Conservation (phyloP, 2,113 vertebrate genomes). For the Psittacula cyanocephala region DNA sequence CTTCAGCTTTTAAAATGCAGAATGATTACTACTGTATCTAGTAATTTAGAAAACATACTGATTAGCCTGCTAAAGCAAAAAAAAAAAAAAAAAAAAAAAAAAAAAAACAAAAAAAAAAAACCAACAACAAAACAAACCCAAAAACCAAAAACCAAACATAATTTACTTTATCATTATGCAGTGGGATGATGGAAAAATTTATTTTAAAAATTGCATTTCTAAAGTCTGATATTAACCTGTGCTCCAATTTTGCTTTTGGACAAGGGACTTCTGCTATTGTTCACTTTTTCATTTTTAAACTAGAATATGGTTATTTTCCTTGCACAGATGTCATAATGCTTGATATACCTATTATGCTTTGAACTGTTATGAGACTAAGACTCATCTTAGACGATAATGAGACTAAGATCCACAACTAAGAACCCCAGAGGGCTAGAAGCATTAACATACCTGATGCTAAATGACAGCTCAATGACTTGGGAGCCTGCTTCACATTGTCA, state of each 20-base stretch:
- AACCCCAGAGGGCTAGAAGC: neutral
- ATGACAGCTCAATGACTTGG: neutral
- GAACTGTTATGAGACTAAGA: neutral
- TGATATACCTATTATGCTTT: neutral
- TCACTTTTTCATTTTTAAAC: neutral
- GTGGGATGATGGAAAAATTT: neutral
- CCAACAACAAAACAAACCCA: neutral
- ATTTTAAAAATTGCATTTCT: neutral
- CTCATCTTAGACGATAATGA: neutral
- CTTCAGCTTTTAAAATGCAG: neutral
- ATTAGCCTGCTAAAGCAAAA: neutral
- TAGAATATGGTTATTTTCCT: neutral
- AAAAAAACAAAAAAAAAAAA: too few relatives aligned
- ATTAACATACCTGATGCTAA: neutral
- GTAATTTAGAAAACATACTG: neutral
- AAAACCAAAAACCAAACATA: accelerated
- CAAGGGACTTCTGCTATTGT: neutral
- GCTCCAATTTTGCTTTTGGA: neutral
- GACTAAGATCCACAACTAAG: neutral
- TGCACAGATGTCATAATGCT: neutral
- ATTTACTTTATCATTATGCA: neutral
- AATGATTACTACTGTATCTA: neutral
- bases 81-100: neutral
- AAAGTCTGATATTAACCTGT: neutral
- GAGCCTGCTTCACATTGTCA: neutral